Evolutionary conservation across 23 tunicate genomes (phyloP), one percentile per base, ranked within the genome.

Genomic region (Botrylloides violaceus): DNA sequence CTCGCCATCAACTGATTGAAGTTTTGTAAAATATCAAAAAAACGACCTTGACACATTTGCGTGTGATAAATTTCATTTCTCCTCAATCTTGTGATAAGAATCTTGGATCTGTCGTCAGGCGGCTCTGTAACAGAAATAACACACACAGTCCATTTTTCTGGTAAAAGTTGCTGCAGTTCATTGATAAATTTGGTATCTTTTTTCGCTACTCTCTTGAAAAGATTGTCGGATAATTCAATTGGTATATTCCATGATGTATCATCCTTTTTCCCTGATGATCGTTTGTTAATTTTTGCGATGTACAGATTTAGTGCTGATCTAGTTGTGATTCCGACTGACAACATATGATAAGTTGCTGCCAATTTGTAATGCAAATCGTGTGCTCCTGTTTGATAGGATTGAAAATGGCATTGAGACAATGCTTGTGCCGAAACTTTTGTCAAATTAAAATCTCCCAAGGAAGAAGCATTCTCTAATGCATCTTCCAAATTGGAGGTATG

Each of bases 321-420:
- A 4, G 58, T 37, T 21, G 74, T 4, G 15, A 68, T 43, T 4
- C 74, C 74, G 9, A 68, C 56, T 36, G 74, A 68, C 24, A 68
- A 43, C 58, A 68, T 19, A 43, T 68, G 74, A 37, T 32, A 68
- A 9, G 74, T 56, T n/a, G 58, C 9, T 1, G 74, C 74, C n/a
- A 32, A 32, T 4, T 9, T 19, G 6, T 19, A 4, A 9, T 39
- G 20, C 26, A 4, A 26, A 7, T 19, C 57, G 0, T 36, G 21
- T 9, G 20, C 9, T n/a, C 74, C 2, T 38, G 36, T 43, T 43
- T 19, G 26, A 1, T 21, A 1, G 12, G 58, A 20, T 25, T 12
- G 26, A 68, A 32, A 37, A 68, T 68, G 32, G 47, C 31, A 24
- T 24, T 35, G 29, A 38, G 74, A 68, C 22, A 68, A 31, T 1